These are phyloP conservation scores for Camelus dromedarius DNA, from an alignment of 2,113 vertebrate genomes.

Conservation along the genomic window DNA sequence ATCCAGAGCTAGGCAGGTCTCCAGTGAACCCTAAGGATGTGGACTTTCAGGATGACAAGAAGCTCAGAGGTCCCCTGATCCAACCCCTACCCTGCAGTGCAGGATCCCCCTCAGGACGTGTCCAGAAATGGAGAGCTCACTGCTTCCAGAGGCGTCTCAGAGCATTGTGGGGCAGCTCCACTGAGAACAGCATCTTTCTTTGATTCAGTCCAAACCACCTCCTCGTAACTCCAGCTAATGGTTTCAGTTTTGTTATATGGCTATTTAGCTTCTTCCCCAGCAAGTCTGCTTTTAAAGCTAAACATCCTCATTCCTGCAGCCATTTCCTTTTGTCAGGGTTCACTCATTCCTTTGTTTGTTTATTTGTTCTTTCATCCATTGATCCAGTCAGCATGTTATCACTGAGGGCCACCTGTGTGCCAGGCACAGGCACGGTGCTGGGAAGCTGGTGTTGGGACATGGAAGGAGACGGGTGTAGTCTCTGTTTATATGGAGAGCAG, in stretches of 20 bases:
- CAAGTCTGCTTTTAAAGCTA: not conserved
- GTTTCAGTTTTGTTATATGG: not conserved
- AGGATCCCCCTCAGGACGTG: not conserved
- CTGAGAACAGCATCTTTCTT: not conserved
- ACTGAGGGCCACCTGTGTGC: not conserved
- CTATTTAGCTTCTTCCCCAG: not conserved
- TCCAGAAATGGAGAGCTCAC: not conserved
- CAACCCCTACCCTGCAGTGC: not conserved
- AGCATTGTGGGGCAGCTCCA: not conserved
- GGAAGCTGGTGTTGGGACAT: not conserved
- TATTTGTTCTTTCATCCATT: not conserved
- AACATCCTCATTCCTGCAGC: not conserved
- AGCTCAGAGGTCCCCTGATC: not conserved
- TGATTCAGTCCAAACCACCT: not conserved
- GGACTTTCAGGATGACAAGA: not conserved
- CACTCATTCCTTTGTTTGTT: not conserved
- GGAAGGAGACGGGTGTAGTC: fast-evolving
- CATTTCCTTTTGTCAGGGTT: too few relatives aligned
- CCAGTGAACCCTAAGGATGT: not conserved
- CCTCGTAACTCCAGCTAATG: not conserved
- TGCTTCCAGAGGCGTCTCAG: not conserved
- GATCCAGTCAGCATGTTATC: not conserved
- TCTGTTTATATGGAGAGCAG: not conserved
- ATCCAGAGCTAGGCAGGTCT: not conserved
- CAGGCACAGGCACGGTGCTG: not conserved